Conservation (phyloP, 2,113 vertebrate species). For the Actinemys pallida region DNA sequence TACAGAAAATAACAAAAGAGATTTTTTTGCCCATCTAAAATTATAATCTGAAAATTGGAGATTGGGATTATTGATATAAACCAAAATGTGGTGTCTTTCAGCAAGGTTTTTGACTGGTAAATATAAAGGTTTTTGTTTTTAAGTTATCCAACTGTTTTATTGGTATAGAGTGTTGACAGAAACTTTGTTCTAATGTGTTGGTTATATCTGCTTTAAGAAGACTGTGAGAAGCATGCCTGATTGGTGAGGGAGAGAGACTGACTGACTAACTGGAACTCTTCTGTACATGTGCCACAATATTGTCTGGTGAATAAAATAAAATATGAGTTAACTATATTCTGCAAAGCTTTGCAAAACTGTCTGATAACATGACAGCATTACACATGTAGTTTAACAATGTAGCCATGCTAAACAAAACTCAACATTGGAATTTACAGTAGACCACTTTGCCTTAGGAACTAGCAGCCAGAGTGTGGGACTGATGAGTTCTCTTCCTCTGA, state of each 20-base stretch:
- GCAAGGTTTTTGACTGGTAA: not conserved
- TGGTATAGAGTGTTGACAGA: not conserved
- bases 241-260: not conserved
- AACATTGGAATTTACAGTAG: not conserved
- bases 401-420: not conserved
- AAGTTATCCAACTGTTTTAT: not conserved
- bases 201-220: not conserved
- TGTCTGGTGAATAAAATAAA: not conserved
- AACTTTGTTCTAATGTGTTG: not conserved
- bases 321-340: not conserved
- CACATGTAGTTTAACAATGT: not conserved
- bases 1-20: not conserved
- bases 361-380: not conserved
- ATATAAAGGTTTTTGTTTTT: not conserved
- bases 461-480: not conserved
- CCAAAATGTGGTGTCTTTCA: not conserved
- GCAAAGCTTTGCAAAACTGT: not conserved
- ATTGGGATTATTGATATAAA: not conserved
- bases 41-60: not conserved
- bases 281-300: not conserved
- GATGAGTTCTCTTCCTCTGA: rapidly evolving
- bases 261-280: not conserved
- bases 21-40: not conserved
- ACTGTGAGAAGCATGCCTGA: not conserved
- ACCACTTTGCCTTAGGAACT: not conserved